Conservation (phyloP, 1,140 invertebrate genomes). For the Odontomachus brunneus region DNA sequence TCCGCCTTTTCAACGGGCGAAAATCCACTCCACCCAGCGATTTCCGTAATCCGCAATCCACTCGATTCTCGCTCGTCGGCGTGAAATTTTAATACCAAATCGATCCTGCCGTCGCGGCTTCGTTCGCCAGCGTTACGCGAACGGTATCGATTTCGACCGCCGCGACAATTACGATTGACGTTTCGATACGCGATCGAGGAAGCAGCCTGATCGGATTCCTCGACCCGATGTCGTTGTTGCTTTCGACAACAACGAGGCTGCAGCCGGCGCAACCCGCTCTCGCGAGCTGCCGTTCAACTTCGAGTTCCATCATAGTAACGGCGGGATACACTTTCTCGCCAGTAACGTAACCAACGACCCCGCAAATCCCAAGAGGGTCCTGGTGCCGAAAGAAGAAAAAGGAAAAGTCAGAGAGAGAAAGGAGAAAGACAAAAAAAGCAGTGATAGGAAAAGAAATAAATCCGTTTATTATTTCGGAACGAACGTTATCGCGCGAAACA, state of each 20-base stretch:
- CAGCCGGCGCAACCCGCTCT: conserved; percentile 1
- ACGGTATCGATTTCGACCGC: conserved; percentile 50
- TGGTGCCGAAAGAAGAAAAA: not conserved
- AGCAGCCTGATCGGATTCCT: conserved; percentile 38
- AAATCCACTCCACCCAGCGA: conserved; percentile 32
- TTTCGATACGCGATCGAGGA: conserved; percentile 50
- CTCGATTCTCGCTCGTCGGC: conserved; percentile 44
- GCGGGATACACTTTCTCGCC: conserved; percentile 42
- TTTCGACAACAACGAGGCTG: conserved; percentile 43
- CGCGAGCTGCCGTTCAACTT: conserved; percentile 18
- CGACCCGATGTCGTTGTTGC: conserved; percentile 16
- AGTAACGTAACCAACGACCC: conserved; percentile 33
- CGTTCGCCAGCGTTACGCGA: not conserved
- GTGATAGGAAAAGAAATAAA: conserved; percentile 20
- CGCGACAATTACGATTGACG: conserved; percentile 58
- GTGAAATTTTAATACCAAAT: conserved; percentile 61
- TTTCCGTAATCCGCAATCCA: conserved; percentile 56
- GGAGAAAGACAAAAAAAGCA: not conserved
- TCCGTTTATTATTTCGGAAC: conserved; percentile 48
- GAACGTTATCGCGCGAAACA: conserved; percentile 1
- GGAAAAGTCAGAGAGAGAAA: not conserved
- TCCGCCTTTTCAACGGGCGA: conserved; percentile 14
- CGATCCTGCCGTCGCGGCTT: conserved; percentile 40
- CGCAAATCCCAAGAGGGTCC: conserved; percentile 9
- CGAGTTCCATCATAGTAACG: conserved; percentile 34